These are phyloP conservation scores for Aphis craccivora DNA, from an alignment of 1,140 invertebrate species.

Conservation along the genomic window DNA sequence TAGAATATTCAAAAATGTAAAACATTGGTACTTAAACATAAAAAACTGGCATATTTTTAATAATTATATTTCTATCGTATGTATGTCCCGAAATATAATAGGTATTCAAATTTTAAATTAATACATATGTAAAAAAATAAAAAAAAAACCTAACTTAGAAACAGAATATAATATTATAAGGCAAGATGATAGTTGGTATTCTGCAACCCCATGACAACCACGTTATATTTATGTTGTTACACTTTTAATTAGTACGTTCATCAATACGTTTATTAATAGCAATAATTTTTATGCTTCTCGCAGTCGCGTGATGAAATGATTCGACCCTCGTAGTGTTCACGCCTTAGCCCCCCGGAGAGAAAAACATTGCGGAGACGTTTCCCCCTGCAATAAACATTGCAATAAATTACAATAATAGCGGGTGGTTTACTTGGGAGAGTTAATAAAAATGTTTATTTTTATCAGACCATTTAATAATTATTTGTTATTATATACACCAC, in stretches of 20 bases:
- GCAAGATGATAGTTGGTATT: background rate
- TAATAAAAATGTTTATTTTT: background rate
- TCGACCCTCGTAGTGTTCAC: background rate
- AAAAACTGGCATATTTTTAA: too few relatives aligned
- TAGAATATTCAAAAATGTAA: too few relatives aligned
- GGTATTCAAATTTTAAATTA: background rate
- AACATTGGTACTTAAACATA: too few relatives aligned
- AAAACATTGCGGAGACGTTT: background rate
- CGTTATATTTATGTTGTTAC: conserved; percentile 13
- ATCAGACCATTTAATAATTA: background rate
- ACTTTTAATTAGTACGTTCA: background rate
- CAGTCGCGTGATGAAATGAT: background rate
- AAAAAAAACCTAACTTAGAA: background rate
- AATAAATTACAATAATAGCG: background rate
- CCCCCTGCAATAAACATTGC: background rate
- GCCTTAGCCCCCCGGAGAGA: conserved; percentile 2
- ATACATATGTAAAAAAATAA: too few relatives aligned
- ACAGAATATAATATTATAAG: too few relatives aligned
- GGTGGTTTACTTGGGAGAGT: background rate
- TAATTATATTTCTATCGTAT: too few relatives aligned
- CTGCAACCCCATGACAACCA: background rate
- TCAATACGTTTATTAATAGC: conserved; percentile 10
- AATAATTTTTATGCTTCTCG: background rate
- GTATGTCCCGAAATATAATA: too few relatives aligned
- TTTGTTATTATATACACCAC: background rate